Conservation (phyloP, 1,140 invertebrate genomes). For the Leptinotarsa lineolata region DNA sequence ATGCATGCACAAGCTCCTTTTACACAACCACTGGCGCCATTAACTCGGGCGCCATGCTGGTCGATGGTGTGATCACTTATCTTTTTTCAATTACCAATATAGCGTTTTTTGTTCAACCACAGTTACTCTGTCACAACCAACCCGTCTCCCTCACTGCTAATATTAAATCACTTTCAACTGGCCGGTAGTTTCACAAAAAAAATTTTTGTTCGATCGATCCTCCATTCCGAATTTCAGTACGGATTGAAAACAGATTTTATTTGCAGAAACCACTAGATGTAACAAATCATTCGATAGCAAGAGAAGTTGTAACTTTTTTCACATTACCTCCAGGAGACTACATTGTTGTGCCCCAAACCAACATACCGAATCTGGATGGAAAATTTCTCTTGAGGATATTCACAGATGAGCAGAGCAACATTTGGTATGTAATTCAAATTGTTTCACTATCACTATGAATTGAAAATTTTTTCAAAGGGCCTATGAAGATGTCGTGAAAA, state of each 20-base stretch:
- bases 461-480: not conserved
- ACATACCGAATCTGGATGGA: constrained; percentile 69
- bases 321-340: constrained; percentile 77
- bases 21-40: too few relatives aligned
- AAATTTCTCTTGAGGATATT: constrained; percentile 73
- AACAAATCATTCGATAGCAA: constrained; percentile 68
- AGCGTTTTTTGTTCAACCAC: too few relatives aligned
- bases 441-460: not conserved
- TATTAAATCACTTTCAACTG: too few relatives aligned
- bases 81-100: too few relatives aligned
- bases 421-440: constrained; percentile 62
- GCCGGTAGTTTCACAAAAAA: too few relatives aligned
- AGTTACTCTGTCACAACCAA: too few relatives aligned
- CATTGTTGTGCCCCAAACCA: constrained; percentile 77
- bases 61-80: too few relatives aligned
- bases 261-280: constrained; percentile 70
- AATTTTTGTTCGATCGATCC: too few relatives aligned
- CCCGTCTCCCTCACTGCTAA: too few relatives aligned
- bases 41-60: too few relatives aligned
- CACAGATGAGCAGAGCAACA: constrained; percentile 74
- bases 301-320: constrained; percentile 77
- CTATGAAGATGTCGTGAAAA: not conserved
- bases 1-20: too few relatives aligned
- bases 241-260: not conserved
- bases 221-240: too few relatives aligned